These are phyloP conservation scores for Bubo scandiacus DNA, from an alignment of 2,113 vertebrate species.

Conservation along the genomic window DNA sequence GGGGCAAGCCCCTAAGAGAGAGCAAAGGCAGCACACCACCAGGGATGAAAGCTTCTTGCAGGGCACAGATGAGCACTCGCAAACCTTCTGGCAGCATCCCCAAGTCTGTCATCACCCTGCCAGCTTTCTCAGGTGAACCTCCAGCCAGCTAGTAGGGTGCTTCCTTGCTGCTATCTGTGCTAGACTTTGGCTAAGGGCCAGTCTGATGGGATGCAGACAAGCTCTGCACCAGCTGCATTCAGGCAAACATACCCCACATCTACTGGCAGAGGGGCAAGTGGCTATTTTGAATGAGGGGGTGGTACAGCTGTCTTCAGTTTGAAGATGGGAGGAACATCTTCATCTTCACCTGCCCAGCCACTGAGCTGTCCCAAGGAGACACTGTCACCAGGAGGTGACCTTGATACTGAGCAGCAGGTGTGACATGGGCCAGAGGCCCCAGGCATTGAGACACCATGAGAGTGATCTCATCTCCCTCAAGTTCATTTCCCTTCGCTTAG, in stretches of 20 bases:
- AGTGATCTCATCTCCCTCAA: background rate
- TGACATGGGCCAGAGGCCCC: background rate
- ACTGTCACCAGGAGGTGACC: background rate
- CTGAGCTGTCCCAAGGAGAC: background rate
- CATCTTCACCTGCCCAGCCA: background rate
- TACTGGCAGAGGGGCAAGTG: background rate
- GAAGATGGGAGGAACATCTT: background rate
- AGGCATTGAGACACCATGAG: background rate
- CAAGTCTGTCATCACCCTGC: background rate
- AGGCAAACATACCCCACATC: fast-evolving
- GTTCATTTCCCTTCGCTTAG: background rate
- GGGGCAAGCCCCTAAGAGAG: background rate
- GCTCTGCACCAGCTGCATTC: background rate
- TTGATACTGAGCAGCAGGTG: background rate
- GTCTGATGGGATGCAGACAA: background rate
- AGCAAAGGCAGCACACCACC: background rate
- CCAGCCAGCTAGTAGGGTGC: background rate
- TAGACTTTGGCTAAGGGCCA: background rate
- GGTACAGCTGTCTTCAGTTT: background rate
- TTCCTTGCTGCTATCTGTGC: background rate
- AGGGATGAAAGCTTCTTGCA: background rate
- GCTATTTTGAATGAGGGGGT: background rate
- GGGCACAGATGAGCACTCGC: background rate
- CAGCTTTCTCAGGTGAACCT: background rate
- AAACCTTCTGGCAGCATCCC: background rate